A percentile compares a stretch with the other conserved stretches of the same genome.
phyloP scores from a whole-genome alignment of 2,888 invertebrate species.

The Xanthia togata region DNA sequence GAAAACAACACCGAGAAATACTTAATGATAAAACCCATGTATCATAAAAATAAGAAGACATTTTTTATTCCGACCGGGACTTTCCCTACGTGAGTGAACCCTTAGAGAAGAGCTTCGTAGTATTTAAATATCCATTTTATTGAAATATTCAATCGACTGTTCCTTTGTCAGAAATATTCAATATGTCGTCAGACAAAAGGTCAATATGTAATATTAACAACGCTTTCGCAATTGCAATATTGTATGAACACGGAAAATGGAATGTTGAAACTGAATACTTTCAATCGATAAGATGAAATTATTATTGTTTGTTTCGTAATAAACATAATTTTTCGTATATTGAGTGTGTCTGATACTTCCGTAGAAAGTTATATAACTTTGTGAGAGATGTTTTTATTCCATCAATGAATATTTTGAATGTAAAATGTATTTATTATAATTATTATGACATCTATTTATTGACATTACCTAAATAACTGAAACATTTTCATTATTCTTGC shows the following conservation, averaged over 20 bases:
- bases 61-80: conserved; percentile 25
- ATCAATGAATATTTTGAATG: too few species aligned
- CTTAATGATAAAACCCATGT: neutral
- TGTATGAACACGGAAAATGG: neutral
- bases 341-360: neutral
- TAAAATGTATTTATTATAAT: too few species aligned
- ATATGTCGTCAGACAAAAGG: conserved; percentile 26
- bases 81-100: neutral
- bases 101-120: neutral
- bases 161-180: conserved; percentile 38
- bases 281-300: neutral
- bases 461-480: too few species aligned
- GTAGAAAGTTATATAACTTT: too few species aligned
- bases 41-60: neutral
- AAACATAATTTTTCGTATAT: neutral
- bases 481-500: too few species aligned
- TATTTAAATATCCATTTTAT: conserved; percentile 42
- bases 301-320: neutral
- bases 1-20: neutral
- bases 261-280: conserved; percentile 8
- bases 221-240: conserved; percentile 17
- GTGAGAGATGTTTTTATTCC: too few species aligned
- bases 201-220: conserved; percentile 27
- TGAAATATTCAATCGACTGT: conserved; percentile 38
- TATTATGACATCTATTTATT: too few species aligned